A percentile compares a stretch with the other conserved stretches of the same genome.
Evolutionary conservation across 2,888 invertebrate genomes (phyloP).

Genomic region (Agrochola lota): DNA sequence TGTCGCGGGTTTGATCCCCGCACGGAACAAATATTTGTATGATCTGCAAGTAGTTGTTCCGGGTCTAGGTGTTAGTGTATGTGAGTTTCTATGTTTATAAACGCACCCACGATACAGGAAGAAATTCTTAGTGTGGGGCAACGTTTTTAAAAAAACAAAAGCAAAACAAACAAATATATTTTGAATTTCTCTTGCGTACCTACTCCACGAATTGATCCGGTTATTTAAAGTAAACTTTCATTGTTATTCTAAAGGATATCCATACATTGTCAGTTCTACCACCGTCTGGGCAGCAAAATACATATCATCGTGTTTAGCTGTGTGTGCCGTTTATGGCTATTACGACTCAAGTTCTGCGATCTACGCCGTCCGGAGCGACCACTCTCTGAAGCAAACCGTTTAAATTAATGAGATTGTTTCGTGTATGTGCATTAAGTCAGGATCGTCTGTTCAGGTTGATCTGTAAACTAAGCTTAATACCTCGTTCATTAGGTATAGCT

Average conservation of each 20-base stretch:
- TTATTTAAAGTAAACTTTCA: background rate
- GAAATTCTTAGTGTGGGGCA: too few species aligned
- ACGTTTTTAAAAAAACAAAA: too few species aligned
- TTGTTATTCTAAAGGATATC: background rate
- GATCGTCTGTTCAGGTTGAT: background rate
- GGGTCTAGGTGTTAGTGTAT: too few species aligned
- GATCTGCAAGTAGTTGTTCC: too few species aligned
- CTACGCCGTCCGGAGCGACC: background rate
- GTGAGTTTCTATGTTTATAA: too few species aligned
- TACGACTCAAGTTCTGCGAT: background rate
- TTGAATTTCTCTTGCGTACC: background rate
- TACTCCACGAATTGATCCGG: background rate
- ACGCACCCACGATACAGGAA: too few species aligned
- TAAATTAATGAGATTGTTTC: background rate
- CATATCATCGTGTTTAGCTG: background rate
- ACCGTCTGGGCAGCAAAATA: background rate
- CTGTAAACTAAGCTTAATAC: background rate
- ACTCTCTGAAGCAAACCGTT: background rate
- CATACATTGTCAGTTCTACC: background rate
- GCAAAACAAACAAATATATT: too few species aligned
- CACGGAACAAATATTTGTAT: too few species aligned
- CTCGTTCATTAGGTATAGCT: background rate
- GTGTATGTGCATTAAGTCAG: background rate
- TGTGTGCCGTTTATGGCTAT: background rate
- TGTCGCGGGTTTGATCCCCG: too few species aligned